Evolutionary conservation across 2,113 vertebrate genomes (phyloP).

Genomic region (Edolisoma coerulescens): DNA sequence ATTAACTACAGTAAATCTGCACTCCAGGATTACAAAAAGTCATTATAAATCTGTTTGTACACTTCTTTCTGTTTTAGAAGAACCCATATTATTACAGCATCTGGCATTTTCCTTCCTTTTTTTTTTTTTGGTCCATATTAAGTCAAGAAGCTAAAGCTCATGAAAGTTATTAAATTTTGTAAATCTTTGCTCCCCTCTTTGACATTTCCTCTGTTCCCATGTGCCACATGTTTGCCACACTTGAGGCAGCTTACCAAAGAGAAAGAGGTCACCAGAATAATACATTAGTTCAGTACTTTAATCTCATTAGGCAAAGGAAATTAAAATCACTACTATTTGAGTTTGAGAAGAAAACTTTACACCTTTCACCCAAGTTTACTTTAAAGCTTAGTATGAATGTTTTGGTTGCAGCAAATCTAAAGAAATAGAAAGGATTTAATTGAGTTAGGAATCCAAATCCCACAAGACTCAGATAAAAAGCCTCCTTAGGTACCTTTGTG

Average conservation of each 20-base stretch:
- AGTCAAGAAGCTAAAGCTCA: slow-evolving; percentile 14
- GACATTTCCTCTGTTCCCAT: slow-evolving; percentile 21
- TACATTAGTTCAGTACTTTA: slow-evolving; percentile 3
- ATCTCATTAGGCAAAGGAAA: slow-evolving; percentile 45
- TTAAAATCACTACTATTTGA: slow-evolving; percentile 12
- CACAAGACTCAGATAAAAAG: neutral
- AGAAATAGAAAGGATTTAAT: slow-evolving; percentile 18
- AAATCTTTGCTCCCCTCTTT: slow-evolving; percentile 30
- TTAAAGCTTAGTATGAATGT: slow-evolving; percentile 8
- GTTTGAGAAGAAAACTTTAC: slow-evolving; percentile 16
- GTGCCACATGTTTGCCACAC: neutral
- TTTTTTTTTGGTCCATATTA: neutral
- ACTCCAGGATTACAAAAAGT: slow-evolving; percentile 9
- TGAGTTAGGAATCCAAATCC: slow-evolving; percentile 1
- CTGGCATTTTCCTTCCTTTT: neutral
- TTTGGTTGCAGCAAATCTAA: neutral
- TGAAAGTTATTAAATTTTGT: slow-evolving; percentile 33
- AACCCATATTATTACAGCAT: neutral
- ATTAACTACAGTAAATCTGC: slow-evolving; percentile 7
- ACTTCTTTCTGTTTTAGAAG: neutral
- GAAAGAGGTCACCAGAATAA: slow-evolving; percentile 27
- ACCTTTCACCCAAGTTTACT: neutral
- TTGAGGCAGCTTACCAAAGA: slow-evolving; percentile 19
- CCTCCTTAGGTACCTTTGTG: neutral
- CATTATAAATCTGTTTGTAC: slow-evolving; percentile 41